Base-by-base conservation (phyloP, 35 echinoderm and acorn worm species). In the Eucidaris tribuloides region DNA sequence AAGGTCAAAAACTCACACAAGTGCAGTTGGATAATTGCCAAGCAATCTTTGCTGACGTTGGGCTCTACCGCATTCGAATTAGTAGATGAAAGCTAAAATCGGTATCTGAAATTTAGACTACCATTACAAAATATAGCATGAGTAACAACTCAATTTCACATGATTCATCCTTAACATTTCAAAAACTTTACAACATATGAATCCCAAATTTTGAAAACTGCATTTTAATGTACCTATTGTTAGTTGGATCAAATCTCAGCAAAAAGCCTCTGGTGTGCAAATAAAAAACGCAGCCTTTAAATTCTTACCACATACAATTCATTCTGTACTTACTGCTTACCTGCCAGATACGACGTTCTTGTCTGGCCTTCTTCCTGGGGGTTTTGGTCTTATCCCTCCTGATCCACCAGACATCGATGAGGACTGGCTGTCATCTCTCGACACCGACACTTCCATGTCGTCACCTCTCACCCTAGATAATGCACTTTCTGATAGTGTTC, bases 331-430 rank as follows among this genome's bases (percentile, higher is more conserved):
- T 38, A 35, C 33, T 74, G 44, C 91, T 90, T 56, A 94, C 92
- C 92, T 89, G 52, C 92, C 92, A 52, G 79, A 65, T 33, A 83
- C 81, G 7, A 94, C 74, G 28, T 81, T 74, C 48, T 90, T 89
- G 65, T 89, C 92, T 25, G 92, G 87, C 64, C 79, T 88, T 80
- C 82, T 89, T 38, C 70, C 62, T 20, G 87, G 87, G 34, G 92
- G 92, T 81, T 82, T 89, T 2, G 60, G 81, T 54, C 81, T 84
- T 20, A 83, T 88, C 45, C 92, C 92, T 65, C 83, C 79, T 22
- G 92, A 94, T 50, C 92, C 83, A 30, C 81, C 91, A 41, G 91
- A 87, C 58, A 83, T 78, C 27, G 92, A 94, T 41, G 86, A 94
- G 17, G 92, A 94, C 38, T 84, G 81, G 55, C 92, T 94, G 45